Conservation (phyloP, 2,113 vertebrate genomes). For the Mirounga angustirostris region DNA sequence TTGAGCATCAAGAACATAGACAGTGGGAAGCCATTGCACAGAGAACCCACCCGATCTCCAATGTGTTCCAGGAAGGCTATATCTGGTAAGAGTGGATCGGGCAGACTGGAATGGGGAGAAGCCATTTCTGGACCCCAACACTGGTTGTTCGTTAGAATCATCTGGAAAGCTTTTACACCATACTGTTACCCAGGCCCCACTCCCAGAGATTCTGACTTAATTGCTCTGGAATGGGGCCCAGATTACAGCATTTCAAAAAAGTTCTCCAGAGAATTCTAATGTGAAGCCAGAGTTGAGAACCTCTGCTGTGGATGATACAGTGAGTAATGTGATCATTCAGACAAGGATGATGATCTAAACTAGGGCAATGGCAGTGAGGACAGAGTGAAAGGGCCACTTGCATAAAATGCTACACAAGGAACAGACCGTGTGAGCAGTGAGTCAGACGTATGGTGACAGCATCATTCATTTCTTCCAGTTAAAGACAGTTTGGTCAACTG, state of each 20-base stretch:
- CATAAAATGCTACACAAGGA: neutral
- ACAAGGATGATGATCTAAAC: constrained; percentile 39
- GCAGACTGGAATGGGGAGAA: neutral
- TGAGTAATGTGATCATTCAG: neutral
- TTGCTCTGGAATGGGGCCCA: constrained; percentile 49
- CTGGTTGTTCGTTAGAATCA: neutral
- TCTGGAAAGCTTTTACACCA: neutral
- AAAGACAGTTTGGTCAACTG: neutral
- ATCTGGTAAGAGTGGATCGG: neutral
- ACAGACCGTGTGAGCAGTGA: neutral
- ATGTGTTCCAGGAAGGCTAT: neutral
- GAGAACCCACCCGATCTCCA: neutral
- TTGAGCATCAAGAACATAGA: neutral
- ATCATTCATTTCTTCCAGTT: constrained; percentile 2
- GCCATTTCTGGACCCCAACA: neutral
- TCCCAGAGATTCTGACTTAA: constrained; percentile 38
- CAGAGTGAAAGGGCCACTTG: neutral
- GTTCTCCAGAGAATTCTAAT: constrained; percentile 58
- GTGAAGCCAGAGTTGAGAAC: constrained; percentile 16
- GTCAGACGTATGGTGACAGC: neutral
- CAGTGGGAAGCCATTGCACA: neutral
- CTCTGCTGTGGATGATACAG: constrained; percentile 17
- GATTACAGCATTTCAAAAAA: constrained; percentile 34
- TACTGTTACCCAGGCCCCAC: neutral
- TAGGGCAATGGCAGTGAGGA: neutral